Base-by-base conservation (phyloP, 2,113 vertebrate genomes). In the Nothoprocta perdicaria region DNA sequence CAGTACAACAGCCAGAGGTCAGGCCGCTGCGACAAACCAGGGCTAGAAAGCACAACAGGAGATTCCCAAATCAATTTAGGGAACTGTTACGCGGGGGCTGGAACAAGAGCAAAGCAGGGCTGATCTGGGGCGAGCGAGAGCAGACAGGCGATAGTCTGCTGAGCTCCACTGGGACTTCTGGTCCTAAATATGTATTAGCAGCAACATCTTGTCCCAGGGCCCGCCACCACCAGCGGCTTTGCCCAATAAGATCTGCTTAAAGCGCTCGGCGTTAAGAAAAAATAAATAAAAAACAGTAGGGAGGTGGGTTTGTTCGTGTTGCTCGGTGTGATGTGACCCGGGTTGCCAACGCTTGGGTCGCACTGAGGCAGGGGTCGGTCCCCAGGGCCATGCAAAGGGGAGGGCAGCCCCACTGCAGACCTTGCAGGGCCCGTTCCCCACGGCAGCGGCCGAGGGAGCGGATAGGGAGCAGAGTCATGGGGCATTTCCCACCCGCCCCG, bases 31-130 rank as follows among this genome's bases (percentile, higher is more conserved):
- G 79, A 86, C 84, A 87, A 86, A 93, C 52, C 38, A 66, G 22
- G 40, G 79, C 75, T 78, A 82, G 65, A 89, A 96, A 90, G 67
- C 68, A 82, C 91, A 92, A 94, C 24, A 94, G 93, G 93, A 96
- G 94, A 94, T 91, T 92, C 80, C 80, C 93, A 92, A 88, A 91
- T 88, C 78, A 94, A 95, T 1, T 8, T 74, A 88, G 61, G 31
- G 38, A 95, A 78, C 38, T 80, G 73, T 86, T 83, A 66, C 68
- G 82, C 63, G 16, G 55, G 86, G 91, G 65, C 8, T 83, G 66
- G 57, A 93, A 93, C 0, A 5, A 86, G 80, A 93, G 78, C 86
- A 88, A 91, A 83, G 84, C 3, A 1, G 91, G 79, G 81, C 78
- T 94, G 91, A 82, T 80, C 73, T 78, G 52, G 9, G 58, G 45